Evolutionary conservation across 2,797 vertebrate species (phyloP), one percentile per base, ranked within the genome.

Genomic region (Ataeniobius toweri): DNA sequence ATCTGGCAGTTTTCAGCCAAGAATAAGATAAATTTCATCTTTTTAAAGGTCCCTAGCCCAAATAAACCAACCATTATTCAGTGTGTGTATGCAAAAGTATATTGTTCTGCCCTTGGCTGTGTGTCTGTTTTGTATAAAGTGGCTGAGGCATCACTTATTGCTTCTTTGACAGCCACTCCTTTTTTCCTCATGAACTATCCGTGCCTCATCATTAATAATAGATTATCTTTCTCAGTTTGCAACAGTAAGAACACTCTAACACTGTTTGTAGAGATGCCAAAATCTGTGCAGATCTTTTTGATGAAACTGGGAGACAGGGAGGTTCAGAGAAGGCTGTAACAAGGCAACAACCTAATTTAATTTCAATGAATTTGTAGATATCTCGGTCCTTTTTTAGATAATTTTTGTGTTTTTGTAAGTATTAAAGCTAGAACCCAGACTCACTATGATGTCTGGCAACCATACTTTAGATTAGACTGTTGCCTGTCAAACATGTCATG

Each of bases 131-230:
- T 18, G 76, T 86, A 74, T 82, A 76, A 24, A 1, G 18, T 50
- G 70, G 75, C 56, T 71, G 72, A 82, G 77, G 59, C 50, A 59
- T 83, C 82, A 56, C 89, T 89, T 88, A 81, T 71, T 87, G 81
- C 83, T 80, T 81, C 85, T 82, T 73, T 83, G 84, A 77, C 83
- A 89, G 86, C 80, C 91, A 89, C 86, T 90, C 82, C 82, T 22
- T 72, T 79, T 68, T 86, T 56, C 84, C 88, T 91, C 89, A 87
- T 84, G n/a, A 93, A 85, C 65, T 77, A 89, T 92, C 85, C 79
- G 84, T 90, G 76, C 78, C 36, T 73, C 83, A 70, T 83, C 80
- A 88, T 94, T 92, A 94, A 94, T 95, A 94, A 94, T 93, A 93
- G 91, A 93, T 91, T 75, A 71, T 51, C 58, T 44, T 87, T 90